Evolutionary conservation across 2,888 invertebrate genomes (phyloP).

Genomic region (Drosophila multiciliata): DNA sequence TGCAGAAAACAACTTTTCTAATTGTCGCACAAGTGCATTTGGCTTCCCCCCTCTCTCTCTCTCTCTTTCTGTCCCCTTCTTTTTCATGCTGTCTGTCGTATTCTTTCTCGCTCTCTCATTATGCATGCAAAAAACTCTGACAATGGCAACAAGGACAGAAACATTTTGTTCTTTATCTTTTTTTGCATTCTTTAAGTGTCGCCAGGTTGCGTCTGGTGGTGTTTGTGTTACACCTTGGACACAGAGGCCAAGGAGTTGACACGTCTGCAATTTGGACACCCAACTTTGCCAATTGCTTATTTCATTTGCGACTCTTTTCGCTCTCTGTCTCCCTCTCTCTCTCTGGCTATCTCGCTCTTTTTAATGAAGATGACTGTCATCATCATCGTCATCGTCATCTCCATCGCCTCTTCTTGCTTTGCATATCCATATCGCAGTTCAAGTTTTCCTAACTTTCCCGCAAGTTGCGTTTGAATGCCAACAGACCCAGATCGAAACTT

Average conservation of each 20-base stretch:
- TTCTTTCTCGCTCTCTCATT: conserved; percentile 48
- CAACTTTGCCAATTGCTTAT: conserved; percentile 66
- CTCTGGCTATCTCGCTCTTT: background rate
- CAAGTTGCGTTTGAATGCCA: conserved; percentile 50
- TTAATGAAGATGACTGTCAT: conserved; percentile 33
- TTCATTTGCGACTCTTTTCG: conserved; percentile 49
- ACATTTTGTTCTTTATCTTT: conserved; percentile 43
- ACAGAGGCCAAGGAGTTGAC: conserved; percentile 53
- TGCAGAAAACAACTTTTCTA: conserved; percentile 60
- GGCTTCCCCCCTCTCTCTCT: conserved; percentile 7
- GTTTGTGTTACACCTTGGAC: conserved; percentile 21
- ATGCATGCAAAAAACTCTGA: conserved; percentile 67
- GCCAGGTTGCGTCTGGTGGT: conserved; percentile 45
- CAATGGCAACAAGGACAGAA: conserved; percentile 65
- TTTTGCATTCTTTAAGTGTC: conserved; percentile 47
- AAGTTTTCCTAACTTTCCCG: conserved; percentile 43
- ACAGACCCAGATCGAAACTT: conserved; percentile 47
- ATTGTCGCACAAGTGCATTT: conserved; percentile 71
- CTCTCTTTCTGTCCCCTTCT: background rate
- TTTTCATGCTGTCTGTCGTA: background rate
- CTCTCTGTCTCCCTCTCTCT: conserved; percentile 5
- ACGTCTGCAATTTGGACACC: conserved; percentile 73
- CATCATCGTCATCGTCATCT: background rate
- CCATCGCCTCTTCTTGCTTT: conserved; percentile 11
- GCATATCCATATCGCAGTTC: conserved; percentile 46